phyloP scores from a whole-genome alignment of 2,113 vertebrate genomes.

The Leptocoma aspasia region DNA sequence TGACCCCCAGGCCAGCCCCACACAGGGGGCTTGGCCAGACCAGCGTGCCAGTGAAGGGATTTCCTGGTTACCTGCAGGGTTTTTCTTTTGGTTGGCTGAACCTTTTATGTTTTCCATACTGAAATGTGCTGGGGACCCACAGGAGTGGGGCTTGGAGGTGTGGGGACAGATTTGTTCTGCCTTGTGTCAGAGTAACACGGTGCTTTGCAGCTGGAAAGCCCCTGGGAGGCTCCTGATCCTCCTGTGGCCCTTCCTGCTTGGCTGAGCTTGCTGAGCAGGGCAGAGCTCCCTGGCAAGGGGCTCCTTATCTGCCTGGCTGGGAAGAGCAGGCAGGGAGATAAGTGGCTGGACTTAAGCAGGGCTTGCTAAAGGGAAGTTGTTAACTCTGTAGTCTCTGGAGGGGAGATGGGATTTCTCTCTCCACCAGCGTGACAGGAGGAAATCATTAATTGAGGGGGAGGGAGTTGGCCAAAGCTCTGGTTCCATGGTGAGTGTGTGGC shows the following conservation, averaged over 20 bases:
- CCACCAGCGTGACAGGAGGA: background rate
- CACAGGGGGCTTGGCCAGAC: background rate
- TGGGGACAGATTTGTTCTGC: background rate
- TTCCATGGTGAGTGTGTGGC: background rate
- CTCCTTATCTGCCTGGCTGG: constrained; percentile 27
- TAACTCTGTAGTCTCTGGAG: background rate
- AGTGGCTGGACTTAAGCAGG: background rate
- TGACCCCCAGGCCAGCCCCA: constrained; percentile 43
- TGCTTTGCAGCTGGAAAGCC: background rate
- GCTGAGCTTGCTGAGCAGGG: background rate
- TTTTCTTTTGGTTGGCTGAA: background rate
- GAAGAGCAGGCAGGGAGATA: constrained; percentile 20
- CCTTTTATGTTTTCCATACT: background rate
- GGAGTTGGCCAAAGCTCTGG: background rate
- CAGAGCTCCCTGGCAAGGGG: background rate
- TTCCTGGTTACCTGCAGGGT: background rate
- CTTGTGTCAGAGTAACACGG: background rate
- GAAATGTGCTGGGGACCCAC: background rate
- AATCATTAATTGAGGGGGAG: background rate
- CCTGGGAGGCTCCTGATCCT: background rate
- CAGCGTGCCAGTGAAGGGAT: background rate
- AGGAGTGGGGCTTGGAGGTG: background rate
- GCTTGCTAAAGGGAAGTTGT: background rate
- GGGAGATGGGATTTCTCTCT: background rate
- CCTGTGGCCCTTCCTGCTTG: background rate